Base-by-base conservation (phyloP, 2,888 invertebrate species). In the Artemia sinica region DNA sequence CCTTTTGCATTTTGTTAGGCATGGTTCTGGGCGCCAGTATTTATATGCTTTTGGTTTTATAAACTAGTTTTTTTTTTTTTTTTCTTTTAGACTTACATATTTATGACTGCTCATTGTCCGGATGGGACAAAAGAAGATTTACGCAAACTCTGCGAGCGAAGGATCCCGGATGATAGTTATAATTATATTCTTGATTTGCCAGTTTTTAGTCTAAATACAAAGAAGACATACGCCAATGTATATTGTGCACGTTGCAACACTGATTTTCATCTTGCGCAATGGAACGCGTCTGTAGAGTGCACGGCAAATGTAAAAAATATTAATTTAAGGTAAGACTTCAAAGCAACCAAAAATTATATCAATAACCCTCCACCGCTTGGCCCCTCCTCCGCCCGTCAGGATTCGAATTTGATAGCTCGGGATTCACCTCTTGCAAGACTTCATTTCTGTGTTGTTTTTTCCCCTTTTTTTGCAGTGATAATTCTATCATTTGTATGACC, bases 231-330 rank as follows among this genome's bases (percentile, higher is more conserved):
- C 67, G 70, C 71, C 12, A 76, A 75, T 68, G 72, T 75, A 1
- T 76, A 73, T 71, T 76, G 76, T 66, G 75, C 75, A 8, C 66
- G 71, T 5, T 76, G 76, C 66, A 73, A 76, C 67, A 71, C 71
- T 7, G 72, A 75, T 28, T 51, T 49, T 41, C 63, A 68, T 9
- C 65, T 71, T 9, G 68, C 68, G 10, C 49, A 65, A 18, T 70
- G 70, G 70, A 70, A 67, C 65, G 50, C 63, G 18, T 50, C 65
- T 8, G n/a, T 70, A 11, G 52, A 67, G 1, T 58, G 58, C 1
- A 14, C 58, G 1, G 58, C 58, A 9, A 58, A 58, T 58, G 58
- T 58, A 18, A 58, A 58, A 58, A 18, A 58, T 10, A 58, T 58
- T 14, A 58, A 58, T 18, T 18, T 58, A n/a, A 58, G 58, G 58